A percentile compares a stretch with the other conserved stretches of the same genome.
These are phyloP conservation scores for Rhizoglyphus robini DNA, from an alignment of 1,140 invertebrate genomes.

Conservation along the genomic window DNA sequence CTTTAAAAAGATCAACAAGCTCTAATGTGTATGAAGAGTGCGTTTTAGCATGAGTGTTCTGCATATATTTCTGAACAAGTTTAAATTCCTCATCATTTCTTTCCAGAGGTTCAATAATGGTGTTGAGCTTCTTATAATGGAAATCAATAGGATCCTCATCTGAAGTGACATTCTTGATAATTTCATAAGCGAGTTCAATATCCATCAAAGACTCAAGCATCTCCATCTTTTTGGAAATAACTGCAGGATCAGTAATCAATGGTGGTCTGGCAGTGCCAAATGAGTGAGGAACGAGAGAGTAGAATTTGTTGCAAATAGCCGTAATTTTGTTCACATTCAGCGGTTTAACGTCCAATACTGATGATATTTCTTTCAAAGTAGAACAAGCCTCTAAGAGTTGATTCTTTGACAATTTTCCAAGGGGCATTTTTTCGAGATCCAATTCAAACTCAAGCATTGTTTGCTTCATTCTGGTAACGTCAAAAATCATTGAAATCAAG, in stretches of 20 bases:
- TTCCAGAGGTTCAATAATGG: constrained; percentile 60
- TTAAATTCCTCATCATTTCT: constrained; percentile 55
- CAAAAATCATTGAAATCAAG: constrained; percentile 73
- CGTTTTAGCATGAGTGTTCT: constrained; percentile 74
- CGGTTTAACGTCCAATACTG: constrained; percentile 40
- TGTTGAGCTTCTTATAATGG: constrained; percentile 79
- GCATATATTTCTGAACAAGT: constrained; percentile 58
- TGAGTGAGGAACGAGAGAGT: constrained; percentile 84
- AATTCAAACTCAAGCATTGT: constrained; percentile 88
- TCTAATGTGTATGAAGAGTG: constrained; percentile 66
- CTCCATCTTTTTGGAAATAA: constrained; percentile 68
- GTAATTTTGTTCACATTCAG: constrained; percentile 47
- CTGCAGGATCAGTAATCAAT: constrained; percentile 55
- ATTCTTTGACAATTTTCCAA: constrained; percentile 83
- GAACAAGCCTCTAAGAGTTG: constrained; percentile 75
- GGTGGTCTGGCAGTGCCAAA: constrained; percentile 74
- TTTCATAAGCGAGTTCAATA: constrained; percentile 82
- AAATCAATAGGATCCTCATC: constrained; percentile 56
- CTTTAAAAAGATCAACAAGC: constrained; percentile 55
- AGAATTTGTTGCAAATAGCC: constrained; percentile 79
- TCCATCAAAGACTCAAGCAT: constrained; percentile 86
- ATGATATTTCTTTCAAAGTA: constrained; percentile 61
- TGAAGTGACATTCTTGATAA: constrained; percentile 46
- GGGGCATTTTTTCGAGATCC: constrained; percentile 90
- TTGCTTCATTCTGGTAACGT: constrained; percentile 79